phyloP scores from a whole-genome alignment of 2,113 vertebrate species.

The Haliaeetus leucogaster region DNA sequence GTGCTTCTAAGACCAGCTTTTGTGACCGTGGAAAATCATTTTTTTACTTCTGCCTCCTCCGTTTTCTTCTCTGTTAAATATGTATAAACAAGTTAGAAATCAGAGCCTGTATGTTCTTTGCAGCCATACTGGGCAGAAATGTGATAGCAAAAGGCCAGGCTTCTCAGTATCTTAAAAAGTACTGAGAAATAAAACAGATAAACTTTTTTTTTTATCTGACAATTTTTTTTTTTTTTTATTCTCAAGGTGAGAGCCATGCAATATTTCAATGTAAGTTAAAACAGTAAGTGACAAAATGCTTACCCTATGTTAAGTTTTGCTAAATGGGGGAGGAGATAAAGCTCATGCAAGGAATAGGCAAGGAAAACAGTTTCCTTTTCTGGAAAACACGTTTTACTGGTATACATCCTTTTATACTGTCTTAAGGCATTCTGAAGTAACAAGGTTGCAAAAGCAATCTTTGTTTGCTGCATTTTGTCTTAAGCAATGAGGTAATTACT shows the following conservation, averaged over 20 bases:
- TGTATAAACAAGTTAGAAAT: background rate
- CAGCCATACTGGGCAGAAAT: background rate
- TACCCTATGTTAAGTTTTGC: background rate
- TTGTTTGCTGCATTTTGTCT: background rate
- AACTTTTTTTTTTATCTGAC: background rate
- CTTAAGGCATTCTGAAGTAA: background rate
- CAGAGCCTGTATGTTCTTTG: background rate
- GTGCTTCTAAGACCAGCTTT: slow-evolving; percentile 3
- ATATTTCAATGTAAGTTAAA: background rate
- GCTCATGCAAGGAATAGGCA: background rate
- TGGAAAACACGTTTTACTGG: background rate
- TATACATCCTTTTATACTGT: background rate
- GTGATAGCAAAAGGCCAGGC: background rate
- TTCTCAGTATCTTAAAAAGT: background rate
- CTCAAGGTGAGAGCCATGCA: background rate
- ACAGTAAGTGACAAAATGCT: background rate
- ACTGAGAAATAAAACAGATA: background rate
- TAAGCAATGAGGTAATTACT: background rate
- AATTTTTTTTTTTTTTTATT: background rate
- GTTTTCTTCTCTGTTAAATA: background rate
- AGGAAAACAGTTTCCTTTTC: background rate
- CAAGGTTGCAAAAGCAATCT: background rate
- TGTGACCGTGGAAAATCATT: background rate
- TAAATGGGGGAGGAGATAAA: background rate
- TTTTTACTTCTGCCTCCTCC: background rate